Base-by-base conservation (phyloP, 2,113 vertebrate genomes). In the Recurvirostra avosetta region DNA sequence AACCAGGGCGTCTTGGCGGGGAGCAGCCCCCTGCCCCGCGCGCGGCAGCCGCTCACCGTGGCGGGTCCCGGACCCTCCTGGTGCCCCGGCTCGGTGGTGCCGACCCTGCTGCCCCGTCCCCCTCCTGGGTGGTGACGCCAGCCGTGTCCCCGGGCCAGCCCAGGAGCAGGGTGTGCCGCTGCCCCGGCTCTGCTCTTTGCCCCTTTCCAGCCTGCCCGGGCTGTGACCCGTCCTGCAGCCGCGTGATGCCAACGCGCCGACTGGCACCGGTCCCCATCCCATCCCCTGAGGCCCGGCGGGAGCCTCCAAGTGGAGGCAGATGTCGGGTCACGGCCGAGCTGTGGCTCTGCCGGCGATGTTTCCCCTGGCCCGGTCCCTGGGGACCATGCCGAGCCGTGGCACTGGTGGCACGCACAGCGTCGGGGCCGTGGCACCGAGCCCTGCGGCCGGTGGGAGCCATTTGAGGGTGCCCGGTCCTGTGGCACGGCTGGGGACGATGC, bases 401-500 rank as follows among this genome's bases (percentile, higher is more conserved):
- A 11, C 49, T 23, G 21, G 49, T 49, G 49, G 47, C 47, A 47
- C 15, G 19, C 26, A 3, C 47, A 8, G 13, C 1, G 4, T 27
- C 2, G 3, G 52, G 34, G 34, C 34, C 0, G 22, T 2, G 26
- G 53, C 80, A 29, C 58, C 2, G 17, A 77, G 84, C 55, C 47
- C 38, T 15, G 29, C 20, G 32, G 38, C 43, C 0, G 2, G 20
- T 2, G 17, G 73, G 55, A 36, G 56, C 86, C 3, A 1, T 32
- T 45, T 1, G 27, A 8, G 38, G 53, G 38, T 11, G 5, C 68
- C 20, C 0, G 23, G 18, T 22, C 41, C n/a, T 3, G n/a, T 40
- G n/a, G 17, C 40, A 22, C 7, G 8, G 20, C 32, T 25, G 58
- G 47, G 29, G 30, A 30, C 1, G 0, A 27, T 2, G 3, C 26